Evolutionary conservation across 1,140 invertebrate genomes (phyloP), one percentile per base, ranked within the genome.

Genomic region (Caenorhabditis inopinata): DNA sequence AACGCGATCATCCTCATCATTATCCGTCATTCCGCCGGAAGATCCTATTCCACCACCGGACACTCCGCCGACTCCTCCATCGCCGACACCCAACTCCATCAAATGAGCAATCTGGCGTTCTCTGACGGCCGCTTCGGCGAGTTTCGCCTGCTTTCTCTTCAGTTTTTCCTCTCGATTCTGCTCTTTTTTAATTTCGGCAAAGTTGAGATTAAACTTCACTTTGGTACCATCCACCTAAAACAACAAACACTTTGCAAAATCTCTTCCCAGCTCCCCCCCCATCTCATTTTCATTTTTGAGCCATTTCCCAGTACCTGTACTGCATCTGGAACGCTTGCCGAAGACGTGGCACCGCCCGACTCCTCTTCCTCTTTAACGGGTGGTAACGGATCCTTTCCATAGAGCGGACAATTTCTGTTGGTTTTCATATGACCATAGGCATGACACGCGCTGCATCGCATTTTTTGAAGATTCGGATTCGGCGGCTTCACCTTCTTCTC

Each of bases 401-500:
- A 98, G 47, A 96, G 89, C 0, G 96, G 96, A 90, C 96, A 98
- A 0, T 95, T 94, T 89, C 96, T 96, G 89, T 98, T 98, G 0
- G 96, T 98, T 58, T 95, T 90, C 93, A 93, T 93, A 85, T 93
- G 93, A 48, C 93, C 93, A 49, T 92, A 91, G 87, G 84, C 85
- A 93, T 93, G 96, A 90, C 97, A 99, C 16, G 96, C 96, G 18
- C 96, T 96, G 90, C 97, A 99, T 90, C 92, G 92, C 21, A 99
- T 91, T 90, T 92, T 86, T 18, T 86, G 45, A 62, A 83, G 84
- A 74, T 68, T 85, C 42, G 85, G 73, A 51, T 89, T 89, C 9
- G 80, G 95, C 2, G 96, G 90, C 89, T 96, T 94, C 29, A 95
- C 95, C 29, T 95, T 90, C 90, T 88, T 87, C 51, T 95, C 95